Conservation (phyloP, 2,797 vertebrate genomes). For the Alauda arvensis region DNA sequence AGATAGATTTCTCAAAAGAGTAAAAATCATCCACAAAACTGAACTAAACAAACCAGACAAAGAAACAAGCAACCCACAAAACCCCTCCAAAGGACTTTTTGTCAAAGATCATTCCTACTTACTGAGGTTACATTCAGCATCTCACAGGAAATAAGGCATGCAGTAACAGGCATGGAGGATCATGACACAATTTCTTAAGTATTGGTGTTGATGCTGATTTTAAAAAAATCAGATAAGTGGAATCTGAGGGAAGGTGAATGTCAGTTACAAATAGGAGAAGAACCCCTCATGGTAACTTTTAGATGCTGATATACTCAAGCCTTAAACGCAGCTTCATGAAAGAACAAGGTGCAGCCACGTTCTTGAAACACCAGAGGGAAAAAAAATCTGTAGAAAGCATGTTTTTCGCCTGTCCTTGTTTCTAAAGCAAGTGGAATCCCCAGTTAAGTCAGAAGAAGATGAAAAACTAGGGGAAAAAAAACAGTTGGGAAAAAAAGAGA, state of each 20-base stretch:
- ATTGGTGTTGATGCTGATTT: background rate
- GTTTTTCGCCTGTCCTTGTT: background rate
- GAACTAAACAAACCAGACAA: background rate
- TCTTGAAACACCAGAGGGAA: background rate
- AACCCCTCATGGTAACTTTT: background rate
- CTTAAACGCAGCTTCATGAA: background rate
- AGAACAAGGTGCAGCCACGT: fast-evolving
- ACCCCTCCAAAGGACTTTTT: background rate
- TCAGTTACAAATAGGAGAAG: background rate
- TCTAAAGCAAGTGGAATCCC: background rate
- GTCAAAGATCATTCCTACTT: background rate
- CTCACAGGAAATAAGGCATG: background rate
- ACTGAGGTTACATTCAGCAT: background rate
- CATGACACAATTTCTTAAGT: background rate
- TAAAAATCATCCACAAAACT: background rate
- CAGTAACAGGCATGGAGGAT: background rate
- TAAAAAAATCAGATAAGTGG: background rate
- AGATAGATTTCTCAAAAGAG: background rate
- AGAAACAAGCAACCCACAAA: background rate
- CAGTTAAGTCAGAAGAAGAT: background rate
- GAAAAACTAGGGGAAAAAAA: background rate
- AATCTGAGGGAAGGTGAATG: background rate
- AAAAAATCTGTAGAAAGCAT: background rate
- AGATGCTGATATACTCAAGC: background rate
- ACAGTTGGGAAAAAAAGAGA: fast-evolving